Conservation (phyloP, 2,113 vertebrate species). For the Passerina amoena region DNA sequence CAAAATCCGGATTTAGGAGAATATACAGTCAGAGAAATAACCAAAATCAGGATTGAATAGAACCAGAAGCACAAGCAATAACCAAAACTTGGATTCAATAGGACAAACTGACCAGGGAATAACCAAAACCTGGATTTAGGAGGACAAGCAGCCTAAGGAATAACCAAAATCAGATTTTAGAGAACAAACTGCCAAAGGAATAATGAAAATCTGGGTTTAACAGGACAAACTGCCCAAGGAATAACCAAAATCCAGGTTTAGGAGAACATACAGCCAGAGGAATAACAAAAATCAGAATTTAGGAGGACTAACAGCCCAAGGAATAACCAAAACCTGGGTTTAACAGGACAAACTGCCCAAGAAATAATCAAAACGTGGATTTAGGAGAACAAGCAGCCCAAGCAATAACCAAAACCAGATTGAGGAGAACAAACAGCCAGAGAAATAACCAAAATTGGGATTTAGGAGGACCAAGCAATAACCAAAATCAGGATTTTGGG, state of each 20-base stretch:
- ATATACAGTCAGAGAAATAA: no score
- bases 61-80: no score
- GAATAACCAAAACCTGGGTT: neutral
- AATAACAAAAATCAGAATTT: accelerated
- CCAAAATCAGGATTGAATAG: no score
- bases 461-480: neutral
- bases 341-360: accelerated
- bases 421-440: neutral
- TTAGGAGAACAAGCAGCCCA: accelerated
- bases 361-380: accelerated
- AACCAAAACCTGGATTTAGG: neutral
- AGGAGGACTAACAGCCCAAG: neutral
- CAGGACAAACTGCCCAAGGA: neutral
- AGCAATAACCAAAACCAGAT: neutral
- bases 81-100: neutral
- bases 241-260: accelerated
- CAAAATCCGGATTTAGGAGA: neutral
- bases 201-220: neutral
- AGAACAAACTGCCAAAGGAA: no score
- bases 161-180: neutral
- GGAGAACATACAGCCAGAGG: accelerated
- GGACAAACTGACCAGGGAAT: no score
- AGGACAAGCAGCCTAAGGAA: no score
- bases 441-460: accelerated
- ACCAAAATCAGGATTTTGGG: no score